Evolutionary conservation across 2,888 invertebrate species (phyloP).

Genomic region (Tenthredo scrophulariae): DNA sequence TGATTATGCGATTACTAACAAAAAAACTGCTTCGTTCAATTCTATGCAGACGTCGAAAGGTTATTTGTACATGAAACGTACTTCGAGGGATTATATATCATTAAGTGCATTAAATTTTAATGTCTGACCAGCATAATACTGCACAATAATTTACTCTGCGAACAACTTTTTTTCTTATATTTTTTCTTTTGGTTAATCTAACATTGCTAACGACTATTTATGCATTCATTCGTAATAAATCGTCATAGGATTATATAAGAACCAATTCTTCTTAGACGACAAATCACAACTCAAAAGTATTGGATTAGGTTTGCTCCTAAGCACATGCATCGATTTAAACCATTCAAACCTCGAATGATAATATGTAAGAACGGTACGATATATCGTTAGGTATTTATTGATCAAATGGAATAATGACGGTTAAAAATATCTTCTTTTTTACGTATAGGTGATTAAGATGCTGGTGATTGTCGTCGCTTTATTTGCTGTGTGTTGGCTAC

Average conservation of each 20-base stretch:
- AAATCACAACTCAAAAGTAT: not conserved
- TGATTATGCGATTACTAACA: not conserved
- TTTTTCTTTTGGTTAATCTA: not conserved
- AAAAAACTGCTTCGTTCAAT: not conserved
- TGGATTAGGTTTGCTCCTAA: not conserved
- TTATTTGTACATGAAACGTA: not conserved
- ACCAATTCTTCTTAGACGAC: not conserved
- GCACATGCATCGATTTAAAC: not conserved
- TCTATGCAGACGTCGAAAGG: slow-evolving; percentile 5
- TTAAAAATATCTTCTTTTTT: slow-evolving; percentile 51
- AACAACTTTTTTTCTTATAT: not conserved
- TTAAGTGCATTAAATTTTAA: not conserved
- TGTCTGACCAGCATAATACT: not conserved
- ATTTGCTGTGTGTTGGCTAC: slow-evolving; percentile 92
- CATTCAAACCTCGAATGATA: not conserved
- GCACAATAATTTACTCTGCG: not conserved
- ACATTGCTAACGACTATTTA: not conserved
- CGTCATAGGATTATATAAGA: not conserved
- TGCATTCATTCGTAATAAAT: not conserved
- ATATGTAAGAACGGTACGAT: not conserved
- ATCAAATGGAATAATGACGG: not conserved
- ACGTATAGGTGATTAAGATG: slow-evolving; percentile 91
- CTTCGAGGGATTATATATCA: not conserved
- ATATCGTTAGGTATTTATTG: not conserved
- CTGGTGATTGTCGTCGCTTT: slow-evolving; percentile 90